Evolutionary conservation across 2,888 invertebrate genomes (phyloP), one percentile per base, ranked within the genome.

Genomic region (Autographa pulchrina): DNA sequence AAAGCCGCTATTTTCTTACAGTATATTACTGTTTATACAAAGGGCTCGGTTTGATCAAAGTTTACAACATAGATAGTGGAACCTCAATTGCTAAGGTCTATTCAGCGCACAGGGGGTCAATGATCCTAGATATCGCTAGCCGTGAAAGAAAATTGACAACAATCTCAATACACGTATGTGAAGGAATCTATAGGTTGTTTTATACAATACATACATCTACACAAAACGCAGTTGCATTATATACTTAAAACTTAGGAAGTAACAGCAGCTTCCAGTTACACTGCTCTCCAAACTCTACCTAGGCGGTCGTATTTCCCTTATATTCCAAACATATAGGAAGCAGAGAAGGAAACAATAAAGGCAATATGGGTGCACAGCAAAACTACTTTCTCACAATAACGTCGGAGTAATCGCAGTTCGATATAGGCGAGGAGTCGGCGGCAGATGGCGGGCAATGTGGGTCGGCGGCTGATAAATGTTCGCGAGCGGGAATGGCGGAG

Each of bases 381-480:
- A 84, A 86, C 85, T 89, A 89, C 85, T 86, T 88, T 86, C 87
- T 86, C 86, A 85, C 84, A 87, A 86, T 85, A 86, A 86, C 82
- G 82, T 80, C 67, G 74, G 68, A 73, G 84, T 86, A 84, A 87
- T 87, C 83, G 86, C 79, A 82, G 78, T 74, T 81, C 85, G 82
- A 85, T 83, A 81, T 79, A 78, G 75, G 81, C 75, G 71, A 76
- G 76, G 77, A 81, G 75, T 72, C 59, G 76, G 77, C 65, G 85
- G 90, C 92, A 92, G 91, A 93, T 94, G 92, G 86, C 89, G 88
- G 85, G 86, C 92, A 91, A 93, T 92, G 91, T 92, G 93, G 94
- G 92, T 92, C 92, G 92, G 81, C 79, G 76, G 75, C 91, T 94
- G 94, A 94, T 93, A 94, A 94, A 94, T 93, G 92, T 89, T 85